Base-by-base conservation (phyloP, 2,797 vertebrate species). In the Philypnodon macrostomus region DNA sequence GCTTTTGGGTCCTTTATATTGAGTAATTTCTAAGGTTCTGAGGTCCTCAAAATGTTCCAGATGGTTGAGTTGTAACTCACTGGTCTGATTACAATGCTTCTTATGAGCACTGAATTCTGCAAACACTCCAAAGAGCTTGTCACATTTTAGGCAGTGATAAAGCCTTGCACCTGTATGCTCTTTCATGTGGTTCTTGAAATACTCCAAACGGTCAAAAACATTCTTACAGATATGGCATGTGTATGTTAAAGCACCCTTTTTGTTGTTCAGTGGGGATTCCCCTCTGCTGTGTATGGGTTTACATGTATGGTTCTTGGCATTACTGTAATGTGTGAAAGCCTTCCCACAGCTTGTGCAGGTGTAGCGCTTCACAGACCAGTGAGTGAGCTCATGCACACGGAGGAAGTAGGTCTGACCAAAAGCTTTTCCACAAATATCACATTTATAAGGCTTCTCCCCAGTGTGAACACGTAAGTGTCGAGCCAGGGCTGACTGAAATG, bases 301-400 rank as follows among this genome's bases (percentile, higher is more conserved):
- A 5, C 89, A 90, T 0, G 74, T 69, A 62, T 92, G 90, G 14
- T 85, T 86, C 62, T 85, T 89, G 9, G 90, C 83, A 2, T 88
- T 88, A 34, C 86, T 86, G 0, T 88, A 87, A 49, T 90, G 88
- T 19, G 84, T 81, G 76, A 91, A 92, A 0, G 87, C 85, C 4
- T 90, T 89, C 5, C 83, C 75, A 29, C 90, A 92, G 18, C 78
- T 60, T 0, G 84, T 85, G 70, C 90, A 92, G 27, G 85, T 82
- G 61, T 88, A 91, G 2, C 89, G 87, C 56, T 89, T 90, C 53
- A 90, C 79, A 1, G 87, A 85, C 90, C 88, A 91, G 67, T 92
- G 90, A 0, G 87, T 89, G 11, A 88, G 77, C 76, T 91, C 89
- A 10, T 92, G 90, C 16, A 88, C 85, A 0, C 86, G 87, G 0